Conservation (phyloP, 1,140 invertebrate genomes). For the Sminthurides bifidus region DNA sequence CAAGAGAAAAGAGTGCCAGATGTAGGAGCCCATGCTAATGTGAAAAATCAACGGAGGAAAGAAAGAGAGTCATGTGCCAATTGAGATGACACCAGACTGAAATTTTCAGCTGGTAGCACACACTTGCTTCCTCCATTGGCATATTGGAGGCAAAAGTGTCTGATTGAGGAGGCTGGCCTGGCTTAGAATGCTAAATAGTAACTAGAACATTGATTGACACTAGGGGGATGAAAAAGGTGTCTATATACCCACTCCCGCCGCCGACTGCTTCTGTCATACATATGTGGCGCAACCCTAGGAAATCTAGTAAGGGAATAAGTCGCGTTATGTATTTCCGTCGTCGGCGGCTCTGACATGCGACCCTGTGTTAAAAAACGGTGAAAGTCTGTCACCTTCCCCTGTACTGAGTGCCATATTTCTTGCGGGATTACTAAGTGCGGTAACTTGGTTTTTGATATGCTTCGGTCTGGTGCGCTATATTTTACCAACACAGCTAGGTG, state of each 20-base stretch:
- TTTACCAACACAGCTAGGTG: too few relatives aligned
- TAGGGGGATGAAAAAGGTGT: conserved; percentile 2
- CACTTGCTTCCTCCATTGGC: conserved; percentile 17
- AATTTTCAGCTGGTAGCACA: conserved; percentile 23
- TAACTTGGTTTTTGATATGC: too few relatives aligned
- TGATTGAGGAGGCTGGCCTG: conserved; percentile 22
- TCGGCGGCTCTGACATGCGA: too few relatives aligned
- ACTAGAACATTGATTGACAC: conserved; percentile 5
- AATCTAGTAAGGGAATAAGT: too few relatives aligned
- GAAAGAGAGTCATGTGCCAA: conserved; percentile 14
- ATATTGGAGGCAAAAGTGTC: conserved; percentile 26
- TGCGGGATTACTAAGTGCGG: too few relatives aligned
- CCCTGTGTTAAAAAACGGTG: too few relatives aligned
- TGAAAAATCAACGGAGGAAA: conserved; percentile 32
- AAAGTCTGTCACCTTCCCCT: too few relatives aligned
- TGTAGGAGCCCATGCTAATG: conserved; percentile 31
- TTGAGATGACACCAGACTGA: conserved; percentile 28
- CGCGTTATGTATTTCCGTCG: too few relatives aligned
- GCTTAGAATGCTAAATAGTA: conserved; percentile 24
- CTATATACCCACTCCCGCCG: neutral
- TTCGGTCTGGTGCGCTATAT: too few relatives aligned
- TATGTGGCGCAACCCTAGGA: too few relatives aligned
- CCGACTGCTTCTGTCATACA: neutral
- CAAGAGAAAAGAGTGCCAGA: too few relatives aligned
- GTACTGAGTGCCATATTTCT: too few relatives aligned